A percentile compares a stretch with the other conserved stretches of the same genome.
Conservation (phyloP, 2,888 invertebrate genomes). For the Leptura quadrifasciata region DNA sequence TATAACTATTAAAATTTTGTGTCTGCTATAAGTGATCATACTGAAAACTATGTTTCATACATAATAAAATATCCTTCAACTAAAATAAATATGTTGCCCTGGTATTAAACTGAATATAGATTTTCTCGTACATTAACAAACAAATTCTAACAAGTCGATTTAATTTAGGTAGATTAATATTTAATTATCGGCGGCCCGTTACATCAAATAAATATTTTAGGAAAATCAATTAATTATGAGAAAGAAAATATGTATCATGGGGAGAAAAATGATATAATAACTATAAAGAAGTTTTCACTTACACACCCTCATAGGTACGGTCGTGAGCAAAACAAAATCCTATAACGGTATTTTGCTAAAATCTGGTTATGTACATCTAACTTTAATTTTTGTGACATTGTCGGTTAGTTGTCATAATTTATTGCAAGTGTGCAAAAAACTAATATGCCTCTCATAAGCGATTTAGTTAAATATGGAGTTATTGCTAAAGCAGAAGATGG, state of each 20-base stretch:
- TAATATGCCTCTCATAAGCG: too few relatives aligned
- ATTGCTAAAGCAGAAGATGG: too few relatives aligned
- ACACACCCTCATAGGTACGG: too few relatives aligned
- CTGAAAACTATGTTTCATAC: not conserved
- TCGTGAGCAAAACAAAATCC: too few relatives aligned
- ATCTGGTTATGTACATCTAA: too few relatives aligned
- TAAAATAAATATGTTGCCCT: not conserved
- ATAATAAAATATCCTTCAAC: not conserved
- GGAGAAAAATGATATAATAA: not conserved
- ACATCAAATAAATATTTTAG: not conserved
- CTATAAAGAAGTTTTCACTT: not conserved
- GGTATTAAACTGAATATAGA: not conserved
- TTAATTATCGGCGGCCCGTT: not conserved
- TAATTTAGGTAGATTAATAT: not conserved
- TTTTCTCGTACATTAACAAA: not conserved
- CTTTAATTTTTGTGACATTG: too few relatives aligned
- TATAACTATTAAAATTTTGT: too few relatives aligned
- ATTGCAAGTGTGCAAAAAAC: too few relatives aligned
- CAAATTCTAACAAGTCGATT: not conserved
- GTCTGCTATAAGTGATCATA: not conserved
- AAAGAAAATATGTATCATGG: not conserved
- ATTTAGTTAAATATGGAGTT: too few relatives aligned
- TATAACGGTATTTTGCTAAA: too few relatives aligned
- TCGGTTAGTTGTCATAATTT: too few relatives aligned
- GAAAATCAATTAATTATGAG: not conserved